These are phyloP conservation scores for Eledone cirrhosa DNA, from an alignment of 2,888 invertebrate species.

Conservation along the genomic window DNA sequence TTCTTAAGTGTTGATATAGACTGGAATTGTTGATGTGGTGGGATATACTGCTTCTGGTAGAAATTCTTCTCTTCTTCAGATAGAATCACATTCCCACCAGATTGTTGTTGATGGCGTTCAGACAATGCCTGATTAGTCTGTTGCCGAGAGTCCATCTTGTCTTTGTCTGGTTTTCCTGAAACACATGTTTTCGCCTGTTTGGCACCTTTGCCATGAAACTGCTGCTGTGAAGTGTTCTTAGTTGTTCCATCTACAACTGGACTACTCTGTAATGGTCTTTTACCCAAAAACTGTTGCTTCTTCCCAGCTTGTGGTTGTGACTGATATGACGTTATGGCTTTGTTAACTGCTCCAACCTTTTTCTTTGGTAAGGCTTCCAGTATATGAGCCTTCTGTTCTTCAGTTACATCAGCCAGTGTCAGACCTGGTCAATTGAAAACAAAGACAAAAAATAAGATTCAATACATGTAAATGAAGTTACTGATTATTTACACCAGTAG, in stretches of 20 bases:
- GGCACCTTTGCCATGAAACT: not conserved
- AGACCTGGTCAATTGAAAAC: not conserved
- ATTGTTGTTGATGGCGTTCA: not conserved
- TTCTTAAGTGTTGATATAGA: not conserved
- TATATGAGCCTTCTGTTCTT: constrained; percentile 13
- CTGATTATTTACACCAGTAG: too few relatives aligned
- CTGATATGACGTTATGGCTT: not conserved
- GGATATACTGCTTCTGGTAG: constrained; percentile 21
- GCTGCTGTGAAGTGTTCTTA: not conserved
- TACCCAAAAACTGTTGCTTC: not conserved
- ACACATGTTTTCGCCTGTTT: not conserved
- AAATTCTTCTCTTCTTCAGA: constrained; percentile 21
- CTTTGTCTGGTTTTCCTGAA: not conserved
- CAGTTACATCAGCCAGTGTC: constrained; percentile 19
- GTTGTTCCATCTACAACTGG: not conserved
- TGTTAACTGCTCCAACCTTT: not conserved
- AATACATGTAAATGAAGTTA: too few relatives aligned
- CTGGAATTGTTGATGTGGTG: constrained; percentile 13
- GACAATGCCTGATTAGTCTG: not conserved
- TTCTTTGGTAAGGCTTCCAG: not conserved
- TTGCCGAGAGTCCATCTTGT: not conserved
- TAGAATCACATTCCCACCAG: constrained; percentile 10
- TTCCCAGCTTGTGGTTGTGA: not conserved
- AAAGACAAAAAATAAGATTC: too few relatives aligned
- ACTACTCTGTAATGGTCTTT: constrained; percentile 7